Evolutionary conservation across 2,888 invertebrate species (phyloP).

Genomic region (Julus scanicus): DNA sequence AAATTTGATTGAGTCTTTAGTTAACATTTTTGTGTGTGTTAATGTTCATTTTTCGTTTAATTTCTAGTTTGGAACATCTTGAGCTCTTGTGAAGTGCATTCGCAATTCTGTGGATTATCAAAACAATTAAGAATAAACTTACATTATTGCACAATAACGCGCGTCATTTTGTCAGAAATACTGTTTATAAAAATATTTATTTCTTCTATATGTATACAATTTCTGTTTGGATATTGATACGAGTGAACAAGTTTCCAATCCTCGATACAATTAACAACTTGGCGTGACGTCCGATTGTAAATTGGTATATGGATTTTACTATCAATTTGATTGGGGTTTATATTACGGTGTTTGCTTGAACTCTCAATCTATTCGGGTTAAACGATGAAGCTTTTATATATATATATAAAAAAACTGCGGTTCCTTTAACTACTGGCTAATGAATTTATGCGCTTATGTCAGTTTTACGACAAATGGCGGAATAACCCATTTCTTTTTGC

Average conservation of each 20-base stretch:
- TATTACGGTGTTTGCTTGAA: constrained; percentile 9
- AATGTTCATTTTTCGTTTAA: too few species aligned
- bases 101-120: too few species aligned
- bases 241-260: background rate
- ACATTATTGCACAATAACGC: too few species aligned
- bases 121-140: too few species aligned
- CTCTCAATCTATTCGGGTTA: constrained; percentile 20
- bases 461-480: background rate
- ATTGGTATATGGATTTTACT: background rate
- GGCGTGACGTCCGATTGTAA: background rate
- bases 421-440: background rate
- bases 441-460: background rate
- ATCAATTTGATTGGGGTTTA: background rate
- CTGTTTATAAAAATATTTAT: too few species aligned
- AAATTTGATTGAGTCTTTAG: too few species aligned
- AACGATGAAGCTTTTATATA: background rate
- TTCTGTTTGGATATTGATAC: background rate
- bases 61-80: too few species aligned
- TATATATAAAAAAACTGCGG: background rate
- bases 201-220: background rate
- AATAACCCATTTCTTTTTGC: background rate
- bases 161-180: too few species aligned
- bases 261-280: background rate
- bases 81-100: too few species aligned
- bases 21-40: too few species aligned